phyloP scores from a whole-genome alignment of 2,888 invertebrate species.

The Cyaniris semiargus region DNA sequence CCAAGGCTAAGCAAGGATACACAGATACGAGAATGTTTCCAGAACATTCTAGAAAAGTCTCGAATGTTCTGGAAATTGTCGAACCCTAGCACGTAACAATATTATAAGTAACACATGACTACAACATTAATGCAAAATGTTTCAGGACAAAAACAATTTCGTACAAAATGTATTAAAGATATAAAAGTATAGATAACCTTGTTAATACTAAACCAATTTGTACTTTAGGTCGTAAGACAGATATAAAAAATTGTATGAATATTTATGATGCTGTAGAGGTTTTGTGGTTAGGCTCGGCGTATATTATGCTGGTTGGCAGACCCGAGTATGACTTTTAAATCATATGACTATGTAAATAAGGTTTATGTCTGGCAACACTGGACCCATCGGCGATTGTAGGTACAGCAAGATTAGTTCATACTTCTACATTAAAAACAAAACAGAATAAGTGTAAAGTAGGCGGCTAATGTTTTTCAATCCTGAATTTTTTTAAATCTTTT shows the following conservation, averaged over 20 bases:
- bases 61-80: too few species aligned
- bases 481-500: too few species aligned
- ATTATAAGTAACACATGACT: too few species aligned
- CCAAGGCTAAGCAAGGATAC: too few species aligned
- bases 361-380: not conserved
- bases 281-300: not conserved
- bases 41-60: too few species aligned
- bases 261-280: conserved; percentile 15
- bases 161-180: conserved; percentile 10
- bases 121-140: not conserved
- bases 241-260: conserved; percentile 20
- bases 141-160: not conserved
- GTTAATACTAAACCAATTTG: conserved; percentile 24
- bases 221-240: conserved; percentile 10
- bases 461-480: too few species aligned
- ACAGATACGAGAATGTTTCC: too few species aligned
- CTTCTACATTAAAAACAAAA: too few species aligned
- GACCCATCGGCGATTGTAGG: not conserved
- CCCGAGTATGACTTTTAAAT: not conserved
- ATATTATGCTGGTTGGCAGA: not conserved
- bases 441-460: too few species aligned
- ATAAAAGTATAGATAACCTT: conserved; percentile 19
- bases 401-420: too few species aligned
- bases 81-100: too few species aligned
- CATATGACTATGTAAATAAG: not conserved